Base-by-base conservation (phyloP, 2,888 invertebrate genomes). In the Orchesellides sinensis region DNA sequence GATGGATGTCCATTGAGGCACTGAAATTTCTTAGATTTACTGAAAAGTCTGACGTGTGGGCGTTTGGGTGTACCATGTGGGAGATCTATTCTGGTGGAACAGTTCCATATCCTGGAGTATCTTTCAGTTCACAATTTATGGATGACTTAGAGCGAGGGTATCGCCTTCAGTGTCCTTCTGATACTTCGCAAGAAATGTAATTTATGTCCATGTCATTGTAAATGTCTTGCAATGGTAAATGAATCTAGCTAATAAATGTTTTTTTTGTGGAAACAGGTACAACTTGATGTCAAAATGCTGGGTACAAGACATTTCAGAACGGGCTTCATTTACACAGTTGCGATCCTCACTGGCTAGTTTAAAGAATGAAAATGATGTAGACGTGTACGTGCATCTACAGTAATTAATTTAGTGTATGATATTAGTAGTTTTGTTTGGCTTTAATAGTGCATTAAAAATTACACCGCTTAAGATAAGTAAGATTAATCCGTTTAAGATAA, bases 61-160 rank as follows among this genome's bases (percentile, higher is more conserved):
- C 56, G 14, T 54, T 17, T 35, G 70, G 70, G 1, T 14, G 54
- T 4, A 54, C 56, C 5, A 1, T 54, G 1, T 70, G 54, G 35
- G 70, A 70, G 25, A 70, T 70, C 19, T 70, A 56, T n/a, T 35
- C 35, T 14, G 21, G 54, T 5, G 70, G 70, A 19, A 27, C 23
- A 1, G 23, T 56, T 23, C 56, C 56, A n/a, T 56, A 32, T 40
- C 19, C 21, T 1, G 35, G 23, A 19, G 8, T 10, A 10, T 4
- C 21, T 0, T 65, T 17, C 17, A 10, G 40, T 65, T 19, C 3
- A 14, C 21, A 65, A 2, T 40, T 35, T 66, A 17, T 66, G n/a
- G 2, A 6, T 12, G 12, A 23, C 10, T 19, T 40, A 14, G 40
- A 23, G 21, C 8, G 25, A 23, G 65, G 65, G 40, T 4, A 21